Base-by-base conservation (phyloP, 2,888 invertebrate genomes). In the Panzeria rudis region DNA sequence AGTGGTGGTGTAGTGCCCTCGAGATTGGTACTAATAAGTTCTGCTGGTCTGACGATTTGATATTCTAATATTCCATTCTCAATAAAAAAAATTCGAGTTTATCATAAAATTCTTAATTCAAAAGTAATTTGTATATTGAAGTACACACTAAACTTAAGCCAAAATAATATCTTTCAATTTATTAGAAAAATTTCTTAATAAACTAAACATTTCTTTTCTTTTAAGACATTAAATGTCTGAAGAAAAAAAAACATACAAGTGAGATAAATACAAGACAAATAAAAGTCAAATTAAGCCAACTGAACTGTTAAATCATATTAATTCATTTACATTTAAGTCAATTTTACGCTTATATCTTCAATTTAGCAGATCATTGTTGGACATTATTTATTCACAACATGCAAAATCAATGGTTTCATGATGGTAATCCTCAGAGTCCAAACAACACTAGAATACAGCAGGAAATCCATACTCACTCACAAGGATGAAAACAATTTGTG, bases 321-420 rank as follows among this genome's bases (percentile, higher is more conserved):
- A 90, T 90, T 90, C 89, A 89, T 90, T 91, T 86, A 66, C 89
- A 90, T 89, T 90, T 90, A 90, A 89, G 90, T 89, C 89, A 91
- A 90, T 91, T 91, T 91, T 88, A 90, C 89, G 90, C 90, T 90
- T 59, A 72, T 77, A 89, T 90, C 90, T 89, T 89, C 90, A 90
- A 90, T 91, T 90, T 90, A 89, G 89, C 88, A 89, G 88, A 89
- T 87, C 90, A 89, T 83, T 90, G 90, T 87, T 89, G 89, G 89
- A 89, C 91, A 91, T 90, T 90, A 90, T 89, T 90, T 90, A 90
- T 90, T 90, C 90, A 90, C 88, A 90, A 89, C 91, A 89, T 90
- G 91, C 89, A 90, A 90, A 90, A 91, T 89, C 90, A 91, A 89
- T 90, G 91, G 88, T 75, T 86, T 84, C 71, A 82, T 80, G 75